Base-by-base conservation (phyloP, 2,113 vertebrate genomes). In the Colius striatus region DNA sequence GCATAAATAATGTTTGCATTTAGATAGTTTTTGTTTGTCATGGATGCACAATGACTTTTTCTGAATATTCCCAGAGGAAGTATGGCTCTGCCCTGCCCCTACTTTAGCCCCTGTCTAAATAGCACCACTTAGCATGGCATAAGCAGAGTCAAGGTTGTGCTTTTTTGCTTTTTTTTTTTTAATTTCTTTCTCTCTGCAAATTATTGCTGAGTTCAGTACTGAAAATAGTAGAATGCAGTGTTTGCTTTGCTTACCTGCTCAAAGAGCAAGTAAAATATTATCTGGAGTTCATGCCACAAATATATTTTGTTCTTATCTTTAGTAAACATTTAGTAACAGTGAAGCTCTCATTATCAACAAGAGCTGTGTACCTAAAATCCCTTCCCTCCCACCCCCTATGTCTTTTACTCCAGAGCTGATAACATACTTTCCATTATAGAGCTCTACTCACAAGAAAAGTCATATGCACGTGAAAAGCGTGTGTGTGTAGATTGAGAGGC, bases 281-380 rank as follows among this genome's bases (percentile, higher is more conserved):
- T 89, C 89, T 95, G 92, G 96, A 96, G 95, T 97, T 97, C 96
- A 97, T 92, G 81, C 78, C 90, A 94, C 95, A 94, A 95, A 97
- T 96, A 96, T 91, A 97, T 96, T 96, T 92, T 73, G 68, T 43
- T 78, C 91, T 96, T 97, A 97, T 96, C 97, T 97, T 94, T 89
- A 87, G 96, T 94, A 95, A 97, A 96, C 90, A 95, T 90, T 96
- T 65, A 92, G 96, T 95, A 95, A 95, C 84, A 95, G 84, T 93
- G 96, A 97, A 96, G 94, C 81, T 95, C 88, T 95, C 90, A 88
- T 92, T 97, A 97, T 96, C 95, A 96, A 94, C 79, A 90, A 90
- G 66, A 90, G 80, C 86, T 97, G 71, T 72, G 60, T 84, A 96
- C 78, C 93, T 82, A 96, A 96, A 97, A 93, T 90, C 79, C 79